Percentiles rank a stretch among this genome's conserved stretches.
These are phyloP conservation scores for Circaetus gallicus DNA, from an alignment of 2,113 vertebrate genomes.

Conservation along the genomic window DNA sequence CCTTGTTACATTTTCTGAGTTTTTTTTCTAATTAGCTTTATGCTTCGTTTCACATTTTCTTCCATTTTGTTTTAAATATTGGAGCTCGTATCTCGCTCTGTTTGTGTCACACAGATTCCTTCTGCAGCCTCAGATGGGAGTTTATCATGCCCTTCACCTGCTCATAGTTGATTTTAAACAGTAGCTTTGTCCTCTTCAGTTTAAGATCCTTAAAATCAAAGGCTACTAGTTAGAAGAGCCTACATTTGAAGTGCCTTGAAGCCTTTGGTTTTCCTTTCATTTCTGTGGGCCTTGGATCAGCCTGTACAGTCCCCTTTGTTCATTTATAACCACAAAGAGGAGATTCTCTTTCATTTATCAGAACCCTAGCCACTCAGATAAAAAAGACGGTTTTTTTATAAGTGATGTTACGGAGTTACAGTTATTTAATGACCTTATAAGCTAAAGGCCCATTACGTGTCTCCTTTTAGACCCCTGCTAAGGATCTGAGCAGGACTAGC, in stretches of 20 bases:
- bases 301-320: constrained; percentile 21
- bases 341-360: constrained; percentile 37
- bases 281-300: neutral
- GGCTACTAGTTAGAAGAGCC: constrained; percentile 2
- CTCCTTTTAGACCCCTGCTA: neutral
- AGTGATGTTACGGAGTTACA: neutral
- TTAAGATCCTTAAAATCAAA: constrained; percentile 54
- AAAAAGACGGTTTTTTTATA: neutral
- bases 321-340: constrained; percentile 44
- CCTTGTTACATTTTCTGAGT: neutral
- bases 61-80: neutral
- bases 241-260: constrained; percentile 42
- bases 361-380: neutral
- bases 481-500: neutral
- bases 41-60: neutral
- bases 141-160: neutral
- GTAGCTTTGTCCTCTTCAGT: constrained; percentile 6
- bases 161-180: neutral
- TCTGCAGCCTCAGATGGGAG: neutral
- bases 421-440: constrained; percentile 3
- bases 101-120: neutral
- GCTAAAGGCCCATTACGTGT: neutral
- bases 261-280: constrained; percentile 37
- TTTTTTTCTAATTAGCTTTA: neutral
- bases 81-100: neutral